A percentile compares a stretch with the other conserved stretches of the same genome.
Evolutionary conservation across 2,888 invertebrate genomes (phyloP).

Genomic region (Labia minor): DNA sequence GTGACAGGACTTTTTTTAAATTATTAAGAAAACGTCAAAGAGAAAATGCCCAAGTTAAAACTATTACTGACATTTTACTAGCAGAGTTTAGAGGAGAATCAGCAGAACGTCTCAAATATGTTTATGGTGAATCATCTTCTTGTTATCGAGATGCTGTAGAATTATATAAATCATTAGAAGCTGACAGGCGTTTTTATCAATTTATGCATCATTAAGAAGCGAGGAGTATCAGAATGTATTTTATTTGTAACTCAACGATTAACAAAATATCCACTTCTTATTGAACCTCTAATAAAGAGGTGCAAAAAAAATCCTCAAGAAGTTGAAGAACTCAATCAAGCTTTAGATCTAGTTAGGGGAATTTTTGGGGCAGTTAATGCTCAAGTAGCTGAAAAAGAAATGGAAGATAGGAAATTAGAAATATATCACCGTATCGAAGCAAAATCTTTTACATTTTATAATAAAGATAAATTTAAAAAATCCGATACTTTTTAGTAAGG

Average conservation of each 20-base stretch:
- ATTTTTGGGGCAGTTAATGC: constrained; percentile 84
- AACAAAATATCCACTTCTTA: constrained; percentile 85
- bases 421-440: constrained; percentile 87
- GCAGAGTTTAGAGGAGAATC: constrained; percentile 62
- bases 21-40: constrained; percentile 59
- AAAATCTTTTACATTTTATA: constrained; percentile 75
- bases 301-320: constrained; percentile 72
- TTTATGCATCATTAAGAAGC: constrained; percentile 85
- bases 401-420: constrained; percentile 78
- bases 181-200: constrained; percentile 63
- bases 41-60: constrained; percentile 49
- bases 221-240: constrained; percentile 92
- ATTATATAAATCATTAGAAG: constrained; percentile 73
- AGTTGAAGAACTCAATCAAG: constrained; percentile 65
- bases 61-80: constrained; percentile 75
- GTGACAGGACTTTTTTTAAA: constrained; percentile 67
- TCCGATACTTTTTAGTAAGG: constrained; percentile 78
- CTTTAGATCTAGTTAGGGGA: constrained; percentile 68
- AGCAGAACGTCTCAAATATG: constrained; percentile 63
- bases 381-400: constrained; percentile 84
- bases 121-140: constrained; percentile 87
- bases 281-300: constrained; percentile 85
- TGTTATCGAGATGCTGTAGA: constrained; percentile 84
- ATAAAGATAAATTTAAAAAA: constrained; percentile 73
- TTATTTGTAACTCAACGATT: constrained; percentile 88